A percentile compares a stretch with the other conserved stretches of the same genome.
phyloP scores from a whole-genome alignment of 2,888 invertebrate species.

The Plagiodera versicolora region DNA sequence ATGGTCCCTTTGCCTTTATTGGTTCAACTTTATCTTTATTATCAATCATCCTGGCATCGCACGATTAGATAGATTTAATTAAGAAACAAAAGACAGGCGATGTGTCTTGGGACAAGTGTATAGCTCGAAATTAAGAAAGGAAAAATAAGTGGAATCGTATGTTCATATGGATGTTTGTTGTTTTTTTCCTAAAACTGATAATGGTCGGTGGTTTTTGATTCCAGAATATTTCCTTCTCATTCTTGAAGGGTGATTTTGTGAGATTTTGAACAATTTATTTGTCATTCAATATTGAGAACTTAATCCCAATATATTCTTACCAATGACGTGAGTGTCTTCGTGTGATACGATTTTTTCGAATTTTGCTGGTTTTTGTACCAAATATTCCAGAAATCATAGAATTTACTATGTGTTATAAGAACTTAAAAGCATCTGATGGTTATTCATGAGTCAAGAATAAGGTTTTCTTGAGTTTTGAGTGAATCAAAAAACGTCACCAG shows the following conservation, averaged over 20 bases:
- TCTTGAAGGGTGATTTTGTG: not conserved
- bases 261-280: too few species aligned
- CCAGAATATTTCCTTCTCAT: conserved; percentile 6
- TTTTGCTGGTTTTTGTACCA: too few species aligned
- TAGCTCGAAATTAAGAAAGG: conserved; percentile 38
- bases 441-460: too few species aligned
- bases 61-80: conserved; percentile 42
- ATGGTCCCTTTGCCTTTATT: conserved; percentile 24
- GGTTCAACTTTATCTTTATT: conserved; percentile 35
- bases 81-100: conserved; percentile 44
- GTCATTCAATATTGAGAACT: too few species aligned
- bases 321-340: too few species aligned
- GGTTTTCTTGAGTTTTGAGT: too few species aligned
- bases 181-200: conserved; percentile 30
- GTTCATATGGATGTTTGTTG: conserved; percentile 38
- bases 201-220: conserved; percentile 24
- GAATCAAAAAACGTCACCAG: too few species aligned
- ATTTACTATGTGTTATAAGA: too few species aligned
- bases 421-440: too few species aligned
- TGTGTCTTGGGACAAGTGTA: conserved; percentile 35
- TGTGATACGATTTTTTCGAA: too few species aligned
- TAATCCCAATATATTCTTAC: too few species aligned
- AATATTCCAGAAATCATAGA: too few species aligned
- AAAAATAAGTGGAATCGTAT: conserved; percentile 44
- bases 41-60: conserved; percentile 34